These are phyloP conservation scores for Amaurobius ferox DNA, from an alignment of 2,888 invertebrate genomes.

Conservation along the genomic window DNA sequence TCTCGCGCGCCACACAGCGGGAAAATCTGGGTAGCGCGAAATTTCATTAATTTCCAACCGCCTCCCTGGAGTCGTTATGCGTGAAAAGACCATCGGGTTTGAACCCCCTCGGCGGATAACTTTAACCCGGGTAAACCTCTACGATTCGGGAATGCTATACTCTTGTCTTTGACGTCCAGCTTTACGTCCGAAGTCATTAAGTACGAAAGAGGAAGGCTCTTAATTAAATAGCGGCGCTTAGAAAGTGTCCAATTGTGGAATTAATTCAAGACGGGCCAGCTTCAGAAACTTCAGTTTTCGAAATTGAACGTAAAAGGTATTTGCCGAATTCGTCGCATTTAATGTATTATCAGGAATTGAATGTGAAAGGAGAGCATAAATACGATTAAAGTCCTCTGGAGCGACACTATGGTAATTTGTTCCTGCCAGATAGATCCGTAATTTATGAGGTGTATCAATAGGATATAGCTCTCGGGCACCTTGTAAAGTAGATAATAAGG, in stretches of 20 bases:
- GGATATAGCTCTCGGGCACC: not conserved
- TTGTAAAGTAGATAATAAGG: too few relatives aligned
- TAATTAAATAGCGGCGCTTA: constrained; percentile 21
- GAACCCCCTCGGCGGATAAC: constrained; percentile 8
- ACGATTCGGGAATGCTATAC: not conserved
- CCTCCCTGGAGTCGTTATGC: constrained; percentile 6
- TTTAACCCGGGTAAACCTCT: not conserved
- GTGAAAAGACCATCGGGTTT: constrained; percentile 5
- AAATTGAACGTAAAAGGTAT: constrained; percentile 14
- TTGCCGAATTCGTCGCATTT: constrained; percentile 13
- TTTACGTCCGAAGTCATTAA: constrained; percentile 13
- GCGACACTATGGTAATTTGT: not conserved
- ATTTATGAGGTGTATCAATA: not conserved
- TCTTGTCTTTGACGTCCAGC: not conserved
- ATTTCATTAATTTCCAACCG: constrained; percentile 2
- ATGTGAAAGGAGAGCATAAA: constrained; percentile 10
- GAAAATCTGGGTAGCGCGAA: constrained; percentile 1
- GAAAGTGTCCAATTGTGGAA: constrained; percentile 21
- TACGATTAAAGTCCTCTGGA: not conserved
- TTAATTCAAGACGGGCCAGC: not conserved
- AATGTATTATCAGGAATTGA: constrained; percentile 14
- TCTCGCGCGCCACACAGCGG: not conserved
- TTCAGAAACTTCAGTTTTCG: constrained; percentile 7
- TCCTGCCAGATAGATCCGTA: constrained; percentile 3
- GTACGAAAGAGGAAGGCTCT: constrained; percentile 3